These are phyloP conservation scores for Chamaea fasciata DNA, from an alignment of 2,113 vertebrate genomes.

Conservation along the genomic window DNA sequence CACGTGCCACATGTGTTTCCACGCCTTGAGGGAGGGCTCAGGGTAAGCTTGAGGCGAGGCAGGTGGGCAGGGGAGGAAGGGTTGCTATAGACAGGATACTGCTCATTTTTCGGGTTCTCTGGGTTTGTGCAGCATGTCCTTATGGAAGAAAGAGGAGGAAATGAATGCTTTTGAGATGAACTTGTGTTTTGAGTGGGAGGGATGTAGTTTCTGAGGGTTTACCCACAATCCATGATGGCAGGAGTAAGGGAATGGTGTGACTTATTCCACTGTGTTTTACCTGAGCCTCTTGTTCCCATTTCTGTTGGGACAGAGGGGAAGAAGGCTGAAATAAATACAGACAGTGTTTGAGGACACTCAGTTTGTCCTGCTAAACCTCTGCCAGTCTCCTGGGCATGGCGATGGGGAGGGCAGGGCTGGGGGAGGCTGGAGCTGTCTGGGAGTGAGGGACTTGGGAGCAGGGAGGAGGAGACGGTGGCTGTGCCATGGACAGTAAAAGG, in stretches of 20 bases:
- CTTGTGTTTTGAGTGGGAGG: background rate
- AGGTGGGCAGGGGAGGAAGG: background rate
- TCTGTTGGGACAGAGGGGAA: background rate
- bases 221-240: background rate
- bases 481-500: background rate
- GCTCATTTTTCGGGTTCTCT: background rate
- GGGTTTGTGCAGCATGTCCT: background rate
- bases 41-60: background rate
- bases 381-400: background rate
- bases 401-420: background rate
- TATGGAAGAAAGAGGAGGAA: background rate
- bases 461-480: background rate
- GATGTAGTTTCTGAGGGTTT: background rate
- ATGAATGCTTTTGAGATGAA: background rate
- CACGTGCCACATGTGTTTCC: fast-evolving
- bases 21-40: background rate
- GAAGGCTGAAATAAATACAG: background rate
- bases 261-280: background rate
- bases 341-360: background rate
- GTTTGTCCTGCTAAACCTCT: background rate
- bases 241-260: background rate
- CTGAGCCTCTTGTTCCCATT: background rate
- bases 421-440: background rate
- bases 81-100: background rate
- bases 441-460: no score